Conservation (phyloP, 2,113 vertebrate genomes). For the Rhadina sibilatrix region DNA sequence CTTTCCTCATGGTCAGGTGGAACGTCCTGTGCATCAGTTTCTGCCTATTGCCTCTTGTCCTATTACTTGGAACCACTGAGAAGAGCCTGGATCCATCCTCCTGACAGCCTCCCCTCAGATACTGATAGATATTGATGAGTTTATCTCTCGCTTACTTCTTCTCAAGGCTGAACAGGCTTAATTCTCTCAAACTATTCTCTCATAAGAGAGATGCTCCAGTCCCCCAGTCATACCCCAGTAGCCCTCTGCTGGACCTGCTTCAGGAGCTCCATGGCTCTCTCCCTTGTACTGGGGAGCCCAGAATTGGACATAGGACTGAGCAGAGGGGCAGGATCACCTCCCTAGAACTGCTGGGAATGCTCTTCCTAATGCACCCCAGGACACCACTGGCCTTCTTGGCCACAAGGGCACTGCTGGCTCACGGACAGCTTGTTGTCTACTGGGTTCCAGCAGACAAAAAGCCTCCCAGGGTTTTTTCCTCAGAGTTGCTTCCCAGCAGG, state of each 20-base stretch:
- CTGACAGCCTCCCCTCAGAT: neutral
- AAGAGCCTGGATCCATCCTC: neutral
- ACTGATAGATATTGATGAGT: too few species aligned
- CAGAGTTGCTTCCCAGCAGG: neutral
- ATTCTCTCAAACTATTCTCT: neutral
- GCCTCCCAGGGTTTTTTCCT: too few species aligned
- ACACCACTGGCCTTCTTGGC: too few species aligned
- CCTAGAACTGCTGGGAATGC: rapidly evolving
- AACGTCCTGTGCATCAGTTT: neutral
- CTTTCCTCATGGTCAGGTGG: neutral
- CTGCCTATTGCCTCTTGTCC: neutral
- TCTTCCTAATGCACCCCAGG: neutral
- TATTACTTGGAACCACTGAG: neutral
- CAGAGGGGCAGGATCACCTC: neutral
- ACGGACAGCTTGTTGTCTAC: neutral
- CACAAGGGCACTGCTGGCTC: neutral
- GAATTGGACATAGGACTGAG: neutral
- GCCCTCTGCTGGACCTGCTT: neutral
- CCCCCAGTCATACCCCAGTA: neutral
- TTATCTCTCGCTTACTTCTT: neutral
- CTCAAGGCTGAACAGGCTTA: neutral
- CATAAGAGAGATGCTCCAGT: neutral
- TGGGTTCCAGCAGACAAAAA: neutral
- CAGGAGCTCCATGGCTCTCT: neutral
- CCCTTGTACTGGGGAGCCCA: neutral